phyloP scores from a whole-genome alignment of 2,888 invertebrate genomes.

The Podabrus alpinus region DNA sequence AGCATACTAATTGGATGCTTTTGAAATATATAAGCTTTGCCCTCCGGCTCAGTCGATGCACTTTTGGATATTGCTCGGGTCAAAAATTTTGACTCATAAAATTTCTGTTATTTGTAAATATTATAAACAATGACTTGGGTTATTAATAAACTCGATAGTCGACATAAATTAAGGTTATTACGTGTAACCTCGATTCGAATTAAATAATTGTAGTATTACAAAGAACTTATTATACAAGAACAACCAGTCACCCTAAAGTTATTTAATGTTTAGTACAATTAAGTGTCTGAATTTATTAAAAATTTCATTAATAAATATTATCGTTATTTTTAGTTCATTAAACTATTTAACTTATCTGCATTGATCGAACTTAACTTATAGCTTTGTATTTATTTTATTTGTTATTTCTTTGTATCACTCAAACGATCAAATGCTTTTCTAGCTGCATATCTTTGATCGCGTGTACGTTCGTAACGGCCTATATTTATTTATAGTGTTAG shows the following conservation, averaged over 20 bases:
- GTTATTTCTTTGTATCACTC: conserved; percentile 13
- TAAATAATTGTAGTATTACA: neutral
- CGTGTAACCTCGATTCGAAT: conserved; percentile 6
- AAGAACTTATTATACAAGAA: conserved; percentile 2
- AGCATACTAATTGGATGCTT: neutral
- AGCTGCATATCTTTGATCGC: conserved; percentile 28
- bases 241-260: neutral
- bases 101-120: neutral
- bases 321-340: conserved; percentile 18
- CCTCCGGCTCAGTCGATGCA: no score
- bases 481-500: conserved; percentile 18
- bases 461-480: conserved; percentile 23
- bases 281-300: neutral
- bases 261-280: neutral
- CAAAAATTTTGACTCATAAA: neutral
- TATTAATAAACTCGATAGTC: neutral
- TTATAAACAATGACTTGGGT: neutral
- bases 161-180: conserved; percentile 14
- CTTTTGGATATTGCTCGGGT: no score
- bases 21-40: no score
- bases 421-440: conserved; percentile 19
- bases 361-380: conserved; percentile 3
- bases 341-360: conserved; percentile 6
- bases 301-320: neutral
- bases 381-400: conserved; percentile 12